Percentiles rank a stretch among this genome's conserved stretches.
Conservation (phyloP, 2,888 invertebrate genomes). For the Philonicus albiceps region DNA sequence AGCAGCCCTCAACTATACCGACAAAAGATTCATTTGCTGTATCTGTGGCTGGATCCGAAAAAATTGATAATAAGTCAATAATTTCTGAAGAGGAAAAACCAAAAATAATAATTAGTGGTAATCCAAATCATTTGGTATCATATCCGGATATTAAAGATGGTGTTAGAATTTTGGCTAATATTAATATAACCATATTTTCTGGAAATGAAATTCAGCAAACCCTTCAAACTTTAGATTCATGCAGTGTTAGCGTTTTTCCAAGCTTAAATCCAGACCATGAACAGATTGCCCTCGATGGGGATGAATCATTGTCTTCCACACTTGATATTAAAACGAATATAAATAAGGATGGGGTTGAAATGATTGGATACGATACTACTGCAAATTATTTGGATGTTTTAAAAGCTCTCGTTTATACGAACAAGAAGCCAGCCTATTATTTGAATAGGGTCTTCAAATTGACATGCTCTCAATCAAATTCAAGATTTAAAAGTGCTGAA, state of each 20-base stretch:
- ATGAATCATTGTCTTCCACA: constrained; percentile 59
- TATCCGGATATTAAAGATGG: constrained; percentile 68
- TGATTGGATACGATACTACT: constrained; percentile 61
- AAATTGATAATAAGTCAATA: not conserved
- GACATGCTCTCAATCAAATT: constrained; percentile 92
- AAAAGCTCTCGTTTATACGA: constrained; percentile 81
- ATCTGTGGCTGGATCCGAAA: constrained; percentile 5
- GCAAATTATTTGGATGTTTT: constrained; percentile 60
- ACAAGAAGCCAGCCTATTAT: constrained; percentile 95
- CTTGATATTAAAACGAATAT: constrained; percentile 72
- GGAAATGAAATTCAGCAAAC: constrained; percentile 55
- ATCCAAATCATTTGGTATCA: constrained; percentile 60
- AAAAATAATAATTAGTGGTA: constrained; percentile 54
- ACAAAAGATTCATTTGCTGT: not conserved
- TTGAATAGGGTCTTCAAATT: constrained; percentile 94
- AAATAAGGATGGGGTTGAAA: constrained; percentile 84
- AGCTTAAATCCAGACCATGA: constrained; percentile 96
- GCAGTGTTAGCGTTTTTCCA: constrained; percentile 93
- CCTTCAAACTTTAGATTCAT: constrained; percentile 83
- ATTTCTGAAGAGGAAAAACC: constrained; percentile 45
- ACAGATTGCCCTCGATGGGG: constrained; percentile 66
- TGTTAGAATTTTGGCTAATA: constrained; percentile 86
- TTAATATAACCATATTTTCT: constrained; percentile 73
- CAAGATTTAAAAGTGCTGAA: constrained; percentile 93
- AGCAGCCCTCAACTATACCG: constrained; percentile 48